A percentile compares a stretch with the other conserved stretches of the same genome.
Evolutionary conservation across 2,888 invertebrate genomes (phyloP).

Genomic region (Drosophila koepferae): DNA sequence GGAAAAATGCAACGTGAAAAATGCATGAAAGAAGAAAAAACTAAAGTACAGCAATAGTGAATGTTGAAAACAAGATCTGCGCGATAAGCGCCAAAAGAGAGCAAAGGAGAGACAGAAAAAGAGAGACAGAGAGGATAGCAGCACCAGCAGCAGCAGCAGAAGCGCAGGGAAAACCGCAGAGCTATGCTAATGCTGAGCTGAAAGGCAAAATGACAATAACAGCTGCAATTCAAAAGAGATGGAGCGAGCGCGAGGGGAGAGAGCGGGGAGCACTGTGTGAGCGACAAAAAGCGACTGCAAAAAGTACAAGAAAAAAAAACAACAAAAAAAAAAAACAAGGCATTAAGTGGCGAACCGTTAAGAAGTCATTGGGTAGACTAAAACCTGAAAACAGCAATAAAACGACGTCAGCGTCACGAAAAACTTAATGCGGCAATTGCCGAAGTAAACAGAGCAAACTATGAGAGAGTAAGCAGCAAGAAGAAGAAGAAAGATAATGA

Average conservation of each 20-base stretch:
- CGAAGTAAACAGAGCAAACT: constrained; percentile 74
- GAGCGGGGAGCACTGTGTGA: constrained; percentile 23
- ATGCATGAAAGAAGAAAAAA: constrained; percentile 15
- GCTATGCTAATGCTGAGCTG: constrained; percentile 52
- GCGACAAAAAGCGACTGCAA: constrained; percentile 23
- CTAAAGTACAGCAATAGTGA: constrained; percentile 31
- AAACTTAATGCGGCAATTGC: constrained; percentile 64
- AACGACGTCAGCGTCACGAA: constrained; percentile 24
- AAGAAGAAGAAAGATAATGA: constrained; percentile 3
- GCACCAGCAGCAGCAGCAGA: constrained; percentile 26
- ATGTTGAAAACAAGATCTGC: constrained; percentile 63
- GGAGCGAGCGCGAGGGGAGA: neutral
- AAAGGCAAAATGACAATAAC: constrained; percentile 80
- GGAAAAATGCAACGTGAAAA: constrained; percentile 49
- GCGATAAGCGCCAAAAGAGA: constrained; percentile 47
- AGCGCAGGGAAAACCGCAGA: constrained; percentile 49
- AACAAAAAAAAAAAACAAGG: constrained; percentile 34
- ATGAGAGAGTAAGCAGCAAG: constrained; percentile 13
- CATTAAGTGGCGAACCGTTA: constrained; percentile 79
- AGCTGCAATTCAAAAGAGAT: constrained; percentile 63
- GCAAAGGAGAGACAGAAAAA: neutral
- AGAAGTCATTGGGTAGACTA: constrained; percentile 75
- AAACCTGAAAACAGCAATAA: constrained; percentile 65
- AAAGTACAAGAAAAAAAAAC: constrained; percentile 17
- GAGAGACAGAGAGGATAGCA: neutral